Conservation (phyloP, 2,797 vertebrate genomes). For the Lycodopsis pacificus region DNA sequence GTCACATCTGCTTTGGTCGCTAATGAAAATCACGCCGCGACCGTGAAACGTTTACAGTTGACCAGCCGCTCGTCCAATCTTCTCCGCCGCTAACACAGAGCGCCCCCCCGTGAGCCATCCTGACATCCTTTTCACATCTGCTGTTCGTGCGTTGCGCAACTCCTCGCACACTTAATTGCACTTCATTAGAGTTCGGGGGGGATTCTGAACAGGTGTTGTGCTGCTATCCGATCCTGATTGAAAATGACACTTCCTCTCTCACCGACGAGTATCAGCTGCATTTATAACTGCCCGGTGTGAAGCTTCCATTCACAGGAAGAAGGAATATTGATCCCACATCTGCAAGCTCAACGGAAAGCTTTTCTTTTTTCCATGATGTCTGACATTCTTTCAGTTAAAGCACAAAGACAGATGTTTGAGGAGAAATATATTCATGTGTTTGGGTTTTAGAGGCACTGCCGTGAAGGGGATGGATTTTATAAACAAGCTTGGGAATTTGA, state of each 20-base stretch:
- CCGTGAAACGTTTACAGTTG: conserved; percentile 30
- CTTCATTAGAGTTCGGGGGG: conserved; percentile 63
- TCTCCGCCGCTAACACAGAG: conserved; percentile 7
- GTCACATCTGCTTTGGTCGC: conserved; percentile 60
- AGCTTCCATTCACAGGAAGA: conserved; percentile 20
- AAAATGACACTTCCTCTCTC: conserved; percentile 23
- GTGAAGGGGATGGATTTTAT: conserved; percentile 1
- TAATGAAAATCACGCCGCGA: conserved; percentile 39
- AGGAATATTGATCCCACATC: conserved; percentile 42
- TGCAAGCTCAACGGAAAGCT: conserved; percentile 19
- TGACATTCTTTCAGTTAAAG: conserved; percentile 9
- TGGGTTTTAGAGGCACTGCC: not conserved
- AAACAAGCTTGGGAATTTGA: conserved; percentile 7
- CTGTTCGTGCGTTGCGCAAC: conserved; percentile 22
- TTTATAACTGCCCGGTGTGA: conserved; percentile 26
- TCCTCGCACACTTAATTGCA: conserved; percentile 40
- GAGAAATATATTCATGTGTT: not conserved
- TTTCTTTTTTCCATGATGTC: not conserved
- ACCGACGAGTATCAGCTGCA: not conserved
- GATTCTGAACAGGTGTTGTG: conserved; percentile 64
- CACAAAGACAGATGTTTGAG: not conserved
- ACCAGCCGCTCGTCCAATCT: conserved; percentile 46
- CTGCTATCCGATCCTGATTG: conserved; percentile 14
- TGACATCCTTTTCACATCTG: conserved; percentile 62
- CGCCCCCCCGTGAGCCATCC: conserved; percentile 28